Percentiles rank a stretch among this genome's conserved stretches.
Evolutionary conservation across 2,113 vertebrate species (phyloP).

Genomic region (Pangasianodon gigas): DNA sequence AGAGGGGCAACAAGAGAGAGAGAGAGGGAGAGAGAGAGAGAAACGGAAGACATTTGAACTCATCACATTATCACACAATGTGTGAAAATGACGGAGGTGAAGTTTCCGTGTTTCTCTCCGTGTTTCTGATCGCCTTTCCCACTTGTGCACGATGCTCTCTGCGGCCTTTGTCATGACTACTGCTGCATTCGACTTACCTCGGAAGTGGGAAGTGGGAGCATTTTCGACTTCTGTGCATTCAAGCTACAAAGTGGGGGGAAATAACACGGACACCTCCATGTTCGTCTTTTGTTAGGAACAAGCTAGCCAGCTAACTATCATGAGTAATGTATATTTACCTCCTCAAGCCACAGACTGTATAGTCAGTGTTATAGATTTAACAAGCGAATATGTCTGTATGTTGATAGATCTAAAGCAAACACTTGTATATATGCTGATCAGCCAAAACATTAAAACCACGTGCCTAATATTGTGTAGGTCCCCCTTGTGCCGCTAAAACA

Average conservation of each 20-base stretch:
- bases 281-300: background rate
- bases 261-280: background rate
- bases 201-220: background rate
- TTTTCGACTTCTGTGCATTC: background rate
- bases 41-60: background rate
- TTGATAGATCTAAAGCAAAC: background rate
- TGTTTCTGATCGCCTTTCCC: background rate
- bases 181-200: background rate
- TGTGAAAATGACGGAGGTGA: background rate
- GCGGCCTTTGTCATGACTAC: background rate
- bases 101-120: background rate
- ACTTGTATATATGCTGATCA: no score
- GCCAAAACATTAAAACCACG: no score
- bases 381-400: background rate
- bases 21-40: slow-evolving; percentile 2
- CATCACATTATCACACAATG: background rate
- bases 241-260: background rate
- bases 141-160: no score
- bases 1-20: background rate
- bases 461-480: no score
- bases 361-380: no score
- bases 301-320: no score
- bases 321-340: background rate
- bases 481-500: no score
- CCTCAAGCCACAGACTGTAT: no score